A percentile compares a stretch with the other conserved stretches of the same genome.
These are phyloP conservation scores for Virgularia gustaviana DNA, from an alignment of 92 coral and sea anemone genomes.

Conservation along the genomic window DNA sequence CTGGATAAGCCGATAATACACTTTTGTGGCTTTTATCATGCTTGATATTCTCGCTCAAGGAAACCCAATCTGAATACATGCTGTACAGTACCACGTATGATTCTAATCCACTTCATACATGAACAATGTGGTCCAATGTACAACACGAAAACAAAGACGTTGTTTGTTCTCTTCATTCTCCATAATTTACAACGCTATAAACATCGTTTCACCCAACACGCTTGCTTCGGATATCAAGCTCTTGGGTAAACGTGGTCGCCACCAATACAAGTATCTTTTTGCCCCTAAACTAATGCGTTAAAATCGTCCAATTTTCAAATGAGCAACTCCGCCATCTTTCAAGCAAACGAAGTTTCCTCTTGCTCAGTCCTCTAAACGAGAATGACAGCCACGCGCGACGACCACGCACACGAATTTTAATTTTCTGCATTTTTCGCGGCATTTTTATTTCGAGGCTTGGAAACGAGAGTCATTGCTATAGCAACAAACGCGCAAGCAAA, in stretches of 20 bases:
- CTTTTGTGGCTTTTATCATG: slow-evolving; percentile 70
- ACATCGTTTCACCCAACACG: not conserved
- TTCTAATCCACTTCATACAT: slow-evolving; percentile 15
- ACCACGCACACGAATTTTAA: too few species aligned
- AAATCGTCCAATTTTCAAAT: slow-evolving; percentile 15
- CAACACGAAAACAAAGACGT: not conserved
- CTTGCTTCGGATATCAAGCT: not conserved
- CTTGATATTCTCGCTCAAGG: slow-evolving; percentile 68
- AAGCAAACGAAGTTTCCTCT: slow-evolving; percentile 28
- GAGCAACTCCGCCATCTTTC: slow-evolving; percentile 44
- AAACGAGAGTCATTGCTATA: slow-evolving; percentile 1
- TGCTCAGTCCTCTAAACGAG: not conserved
- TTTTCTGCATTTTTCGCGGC: too few species aligned
- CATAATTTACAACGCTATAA: slow-evolving; percentile 5
- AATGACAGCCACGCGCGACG: not conserved
- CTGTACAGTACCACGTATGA: slow-evolving; percentile 28
- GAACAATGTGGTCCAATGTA: not conserved
- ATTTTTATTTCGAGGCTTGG: not conserved
- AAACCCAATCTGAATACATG: slow-evolving; percentile 99
- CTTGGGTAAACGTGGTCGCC: not conserved
- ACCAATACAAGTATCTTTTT: too few species aligned
- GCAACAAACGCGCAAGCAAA: not conserved
- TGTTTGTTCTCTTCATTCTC: slow-evolving; percentile 2
- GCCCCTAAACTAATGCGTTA: too few species aligned
- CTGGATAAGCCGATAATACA: slow-evolving; percentile 71